Evolutionary conservation across 2,797 vertebrate genomes (phyloP), one percentile per base, ranked within the genome.

Genomic region (Nothura maculosa): DNA sequence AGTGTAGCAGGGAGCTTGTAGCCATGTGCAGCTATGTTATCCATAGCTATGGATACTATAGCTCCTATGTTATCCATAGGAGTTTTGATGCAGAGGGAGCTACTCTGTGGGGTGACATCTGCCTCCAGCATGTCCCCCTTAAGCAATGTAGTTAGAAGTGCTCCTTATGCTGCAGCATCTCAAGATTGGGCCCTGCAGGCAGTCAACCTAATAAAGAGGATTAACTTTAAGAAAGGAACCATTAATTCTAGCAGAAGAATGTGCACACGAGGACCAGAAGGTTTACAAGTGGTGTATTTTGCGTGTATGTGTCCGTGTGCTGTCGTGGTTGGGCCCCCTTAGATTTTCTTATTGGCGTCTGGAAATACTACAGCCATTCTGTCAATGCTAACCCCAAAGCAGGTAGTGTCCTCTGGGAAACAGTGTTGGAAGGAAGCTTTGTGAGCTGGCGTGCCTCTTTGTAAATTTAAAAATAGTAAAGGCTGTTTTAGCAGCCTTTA

Each of bases 371-470:
- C 18, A 61, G 54, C 30, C 72, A 3, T 36, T 43, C 28, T 63
- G 22, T 62, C 10, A 68, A 24, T 48, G 50, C 10, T 20, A 34
- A 7, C 5, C 5, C 6, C 4, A 18, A 43, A 16, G 42, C 45
- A 47, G 45, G 32, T 22, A 1, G 10, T 30, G 42, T 38, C 28
- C 30, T 74, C 20, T 2, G 61, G 58, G 70, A 66, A 16, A 5
- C 27, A 15, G n/a, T 0, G 4, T 2, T 34, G 25, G 13, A 5
- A 40, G 24, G 17, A 42, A 21, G 11, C 50, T 0, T 0, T 3
- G 45, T 27, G 30, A 12, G 1, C 6, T 20, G 22, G 15, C 28
- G 6, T 0, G 5, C n/a, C 1, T 36, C 5, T 38, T 5, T 1
- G 5, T 18, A n/a, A 7, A 9, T 87, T 81, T 15, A 32, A 40